These are phyloP conservation scores for Parthenolecanium corni DNA, from an alignment of 2,888 invertebrate genomes.

Conservation along the genomic window DNA sequence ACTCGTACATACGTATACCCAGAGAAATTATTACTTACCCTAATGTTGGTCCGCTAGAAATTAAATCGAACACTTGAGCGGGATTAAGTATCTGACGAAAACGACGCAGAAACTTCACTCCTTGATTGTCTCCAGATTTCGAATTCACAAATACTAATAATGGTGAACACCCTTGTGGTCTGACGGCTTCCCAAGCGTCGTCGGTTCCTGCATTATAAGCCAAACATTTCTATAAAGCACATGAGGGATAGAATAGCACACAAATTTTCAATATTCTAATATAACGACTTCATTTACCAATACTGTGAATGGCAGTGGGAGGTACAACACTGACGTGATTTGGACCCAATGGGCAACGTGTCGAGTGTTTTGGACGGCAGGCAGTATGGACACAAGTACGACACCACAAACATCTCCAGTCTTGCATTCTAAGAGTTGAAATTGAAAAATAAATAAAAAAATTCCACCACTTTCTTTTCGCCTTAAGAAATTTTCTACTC, in stretches of 20 bases:
- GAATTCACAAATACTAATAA: conserved; percentile 95
- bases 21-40: conserved; percentile 51
- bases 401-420: conserved; percentile 96
- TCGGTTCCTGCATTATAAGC: conserved; percentile 50
- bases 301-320: conserved; percentile 82
- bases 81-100: conserved; percentile 93
- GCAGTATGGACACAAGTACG: conserved; percentile 81
- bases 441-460: too few species aligned
- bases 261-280: too few species aligned
- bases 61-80: conserved; percentile 94
- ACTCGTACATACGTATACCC: too few species aligned
- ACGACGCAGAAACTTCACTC: conserved; percentile 84
- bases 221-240: too few species aligned
- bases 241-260: too few species aligned
- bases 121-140: conserved; percentile 96
- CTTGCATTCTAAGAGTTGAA: conserved; percentile 60
- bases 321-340: conserved; percentile 87
- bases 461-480: too few species aligned
- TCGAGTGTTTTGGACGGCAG: conserved; percentile 67
- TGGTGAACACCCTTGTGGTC: conserved; percentile 56
- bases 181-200: conserved; percentile 81
- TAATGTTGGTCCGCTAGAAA: conserved; percentile 69
- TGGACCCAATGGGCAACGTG: conserved; percentile 75
- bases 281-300: too few species aligned
- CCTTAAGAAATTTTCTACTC: too few species aligned